These are phyloP conservation scores for Deroplatys truncata DNA, from an alignment of 2,888 invertebrate genomes.

Conservation along the genomic window DNA sequence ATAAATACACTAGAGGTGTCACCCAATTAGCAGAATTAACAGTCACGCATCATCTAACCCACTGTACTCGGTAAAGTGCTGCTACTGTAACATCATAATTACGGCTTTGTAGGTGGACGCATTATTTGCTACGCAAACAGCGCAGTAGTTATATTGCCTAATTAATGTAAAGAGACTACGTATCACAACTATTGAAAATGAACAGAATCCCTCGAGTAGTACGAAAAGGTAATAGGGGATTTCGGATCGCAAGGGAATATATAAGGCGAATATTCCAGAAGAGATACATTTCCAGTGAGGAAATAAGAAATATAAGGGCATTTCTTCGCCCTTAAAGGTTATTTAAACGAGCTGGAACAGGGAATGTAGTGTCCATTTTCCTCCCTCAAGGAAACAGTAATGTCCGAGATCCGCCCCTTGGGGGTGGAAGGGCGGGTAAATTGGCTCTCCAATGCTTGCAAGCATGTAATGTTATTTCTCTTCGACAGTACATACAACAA, in stretches of 20 bases:
- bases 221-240: not conserved
- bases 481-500: not conserved
- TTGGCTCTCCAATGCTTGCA: conserved; percentile 3
- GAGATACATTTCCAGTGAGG: not conserved
- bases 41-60: not conserved
- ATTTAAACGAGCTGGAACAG: conserved; percentile 15
- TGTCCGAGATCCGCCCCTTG: not conserved
- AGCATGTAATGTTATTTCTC: not conserved
- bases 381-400: conserved; percentile 16
- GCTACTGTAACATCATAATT: not conserved
- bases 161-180: not conserved
- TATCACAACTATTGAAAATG: not conserved
- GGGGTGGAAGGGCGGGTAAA: not conserved
- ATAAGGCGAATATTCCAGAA: not conserved
- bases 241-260: not conserved
- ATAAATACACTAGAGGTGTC: not conserved
- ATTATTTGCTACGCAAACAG: not conserved
- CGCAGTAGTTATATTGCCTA: not conserved
- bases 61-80: not conserved
- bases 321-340: conserved; percentile 7
- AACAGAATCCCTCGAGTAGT: not conserved
- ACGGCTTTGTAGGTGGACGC: not conserved
- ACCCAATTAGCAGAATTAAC: not conserved
- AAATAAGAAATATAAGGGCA: not conserved
- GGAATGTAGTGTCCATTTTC: conserved; percentile 3